Base-by-base conservation (phyloP, 2,113 vertebrate species). In the Scortum barcoo region DNA sequence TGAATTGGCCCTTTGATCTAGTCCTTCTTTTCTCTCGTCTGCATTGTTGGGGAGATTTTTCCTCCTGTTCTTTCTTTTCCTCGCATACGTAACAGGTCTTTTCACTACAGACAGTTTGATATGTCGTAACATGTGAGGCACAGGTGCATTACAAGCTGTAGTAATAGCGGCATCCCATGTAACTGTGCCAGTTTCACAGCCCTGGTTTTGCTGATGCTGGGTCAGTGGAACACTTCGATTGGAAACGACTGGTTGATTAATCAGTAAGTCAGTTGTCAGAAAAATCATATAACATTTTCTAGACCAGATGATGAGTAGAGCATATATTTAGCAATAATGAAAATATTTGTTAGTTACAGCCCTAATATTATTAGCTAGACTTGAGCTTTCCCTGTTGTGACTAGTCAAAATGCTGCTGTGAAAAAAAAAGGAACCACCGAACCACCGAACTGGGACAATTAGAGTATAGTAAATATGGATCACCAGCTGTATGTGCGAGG, bases 1-100 rank as follows among this genome's bases (percentile, higher is more conserved):
- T 66, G 53, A 83, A 81, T 51, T 28, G 38, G 22, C 40, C 11
- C 56, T 79, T 78, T 76, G 46, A 83, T 81, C 30, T 46, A 19
- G 61, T 77, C 38, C 38, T 26, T 53, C 44, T 44, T 78, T 78
- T 54, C 60, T 78, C 14, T 48, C 44, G 20, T 76, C 40, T 67
- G 17, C 65, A 46, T 81, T 40, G 71, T 69, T 19, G 72, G 67
- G 83, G 10, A 83, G 63, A 63, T 58, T 66, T 33, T 65, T 58
- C 11, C 51, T 3, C 57, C 20, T 80, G 3, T 56, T 16, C 76
- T 61, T 65, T 14, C 42, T 1, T 61, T 76, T 24, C 26, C 50
- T 51, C 87, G 46, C 65, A 36, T 36, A 71, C 24, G 13, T 28
- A 57, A 63, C 11, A 13, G 19, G 20, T 30, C 17, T 63, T 40